Percentiles rank a stretch among this genome's conserved stretches.
phyloP scores from a whole-genome alignment of 2,113 vertebrate species.

The Embiotoca jacksoni region DNA sequence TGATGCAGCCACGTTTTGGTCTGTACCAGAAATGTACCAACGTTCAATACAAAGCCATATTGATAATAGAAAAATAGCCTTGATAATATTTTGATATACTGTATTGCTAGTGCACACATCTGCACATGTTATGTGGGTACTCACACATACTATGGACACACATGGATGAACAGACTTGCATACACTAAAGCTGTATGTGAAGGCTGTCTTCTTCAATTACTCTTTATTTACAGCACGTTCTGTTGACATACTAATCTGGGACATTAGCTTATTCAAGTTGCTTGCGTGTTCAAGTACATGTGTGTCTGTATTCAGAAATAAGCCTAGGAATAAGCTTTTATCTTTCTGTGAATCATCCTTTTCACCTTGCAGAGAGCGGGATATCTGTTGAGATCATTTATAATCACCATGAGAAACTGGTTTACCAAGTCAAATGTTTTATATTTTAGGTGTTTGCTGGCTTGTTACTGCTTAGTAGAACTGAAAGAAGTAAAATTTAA shows the following conservation, averaged over 20 bases:
- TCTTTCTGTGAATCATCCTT: background rate
- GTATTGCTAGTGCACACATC: too few relatives aligned
- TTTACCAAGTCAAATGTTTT: conserved; percentile 18
- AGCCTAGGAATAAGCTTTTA: background rate
- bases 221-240: background rate
- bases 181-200: too few relatives aligned
- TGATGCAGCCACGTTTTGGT: background rate
- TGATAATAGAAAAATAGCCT: background rate
- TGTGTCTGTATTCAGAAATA: background rate
- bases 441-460: background rate
- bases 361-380: background rate
- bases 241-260: background rate
- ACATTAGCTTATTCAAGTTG: too few relatives aligned
- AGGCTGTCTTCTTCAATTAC: background rate
- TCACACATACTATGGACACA: too few relatives aligned
- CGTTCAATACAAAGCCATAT: background rate
- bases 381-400: conserved; percentile 1
- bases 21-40: background rate
- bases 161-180: too few relatives aligned
- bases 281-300: too few relatives aligned
- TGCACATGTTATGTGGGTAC: too few relatives aligned
- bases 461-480: background rate
- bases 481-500: background rate
- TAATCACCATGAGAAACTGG: background rate
- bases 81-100: background rate